A percentile compares a stretch with the other conserved stretches of the same genome.
These are phyloP conservation scores for Pyrocephalus nanus DNA, from an alignment of 2,797 vertebrate genomes.

Conservation along the genomic window DNA sequence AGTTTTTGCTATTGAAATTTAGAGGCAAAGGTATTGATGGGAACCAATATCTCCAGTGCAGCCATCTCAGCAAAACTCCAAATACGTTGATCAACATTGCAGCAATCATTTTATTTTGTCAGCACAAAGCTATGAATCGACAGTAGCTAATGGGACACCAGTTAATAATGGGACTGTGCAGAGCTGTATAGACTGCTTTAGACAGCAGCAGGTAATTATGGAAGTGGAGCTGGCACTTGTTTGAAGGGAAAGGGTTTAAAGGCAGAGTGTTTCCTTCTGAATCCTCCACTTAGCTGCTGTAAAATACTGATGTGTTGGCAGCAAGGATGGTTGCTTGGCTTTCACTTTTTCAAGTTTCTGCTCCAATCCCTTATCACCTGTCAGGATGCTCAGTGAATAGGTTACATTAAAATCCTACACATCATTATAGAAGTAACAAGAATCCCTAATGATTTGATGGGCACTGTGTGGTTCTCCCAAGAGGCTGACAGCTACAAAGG, in stretches of 20 bases:
- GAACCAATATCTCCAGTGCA: background rate
- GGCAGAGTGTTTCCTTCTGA: background rate
- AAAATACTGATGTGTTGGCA: background rate
- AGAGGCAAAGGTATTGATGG: background rate
- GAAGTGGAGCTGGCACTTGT: background rate
- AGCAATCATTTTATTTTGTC: background rate
- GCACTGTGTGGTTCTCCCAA: background rate
- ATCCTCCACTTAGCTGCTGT: background rate
- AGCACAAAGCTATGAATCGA: background rate
- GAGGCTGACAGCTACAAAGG: accelerated
- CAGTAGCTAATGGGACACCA: background rate
- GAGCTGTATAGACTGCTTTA: background rate
- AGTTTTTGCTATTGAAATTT: background rate
- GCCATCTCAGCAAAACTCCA: background rate
- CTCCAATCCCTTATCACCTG: background rate
- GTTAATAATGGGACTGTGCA: background rate
- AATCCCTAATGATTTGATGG: background rate
- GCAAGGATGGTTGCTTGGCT: background rate
- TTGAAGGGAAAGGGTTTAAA: background rate
- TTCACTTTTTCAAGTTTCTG: background rate
- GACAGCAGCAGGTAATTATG: background rate
- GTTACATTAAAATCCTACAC: background rate
- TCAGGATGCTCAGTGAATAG: background rate
- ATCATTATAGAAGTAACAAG: background rate
- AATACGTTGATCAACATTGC: background rate